Conservation (phyloP, 2,113 vertebrate species). For the Heloderma charlesbogerti region DNA sequence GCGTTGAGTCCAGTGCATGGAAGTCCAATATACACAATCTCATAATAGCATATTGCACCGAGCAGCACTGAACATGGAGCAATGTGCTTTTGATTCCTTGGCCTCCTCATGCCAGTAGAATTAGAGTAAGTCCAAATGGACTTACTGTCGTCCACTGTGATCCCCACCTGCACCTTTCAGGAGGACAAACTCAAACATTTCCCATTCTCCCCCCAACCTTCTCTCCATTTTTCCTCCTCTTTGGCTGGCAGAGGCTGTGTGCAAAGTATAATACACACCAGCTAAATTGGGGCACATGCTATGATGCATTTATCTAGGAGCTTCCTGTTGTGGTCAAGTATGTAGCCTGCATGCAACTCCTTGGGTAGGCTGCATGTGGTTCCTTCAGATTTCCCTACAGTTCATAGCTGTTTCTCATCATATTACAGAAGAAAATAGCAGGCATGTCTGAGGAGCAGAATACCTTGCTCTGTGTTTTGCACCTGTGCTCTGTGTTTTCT, state of each 20-base stretch:
- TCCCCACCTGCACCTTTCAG: too few relatives aligned
- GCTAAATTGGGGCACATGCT: not conserved
- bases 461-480: not conserved
- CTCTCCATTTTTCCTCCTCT: not conserved
- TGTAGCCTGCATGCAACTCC: too few relatives aligned
- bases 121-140: not conserved
- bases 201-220: not conserved
- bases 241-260: not conserved
- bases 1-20: not conserved
- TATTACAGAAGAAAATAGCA: not conserved
- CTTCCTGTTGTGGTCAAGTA: not conserved
- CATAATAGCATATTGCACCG: not conserved
- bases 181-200: too few relatives aligned
- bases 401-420: not conserved
- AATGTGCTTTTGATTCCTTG: not conserved
- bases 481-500: not conserved
- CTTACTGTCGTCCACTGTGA: not conserved
- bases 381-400: not conserved
- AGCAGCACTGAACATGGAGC: not conserved
- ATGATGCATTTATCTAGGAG: not conserved
- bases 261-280: not conserved
- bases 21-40: not conserved
- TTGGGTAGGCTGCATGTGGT: not conserved
- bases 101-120: not conserved
- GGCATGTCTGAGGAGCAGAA: not conserved